Conservation (phyloP, 2,888 invertebrate genomes). For the Lithodes maja region DNA sequence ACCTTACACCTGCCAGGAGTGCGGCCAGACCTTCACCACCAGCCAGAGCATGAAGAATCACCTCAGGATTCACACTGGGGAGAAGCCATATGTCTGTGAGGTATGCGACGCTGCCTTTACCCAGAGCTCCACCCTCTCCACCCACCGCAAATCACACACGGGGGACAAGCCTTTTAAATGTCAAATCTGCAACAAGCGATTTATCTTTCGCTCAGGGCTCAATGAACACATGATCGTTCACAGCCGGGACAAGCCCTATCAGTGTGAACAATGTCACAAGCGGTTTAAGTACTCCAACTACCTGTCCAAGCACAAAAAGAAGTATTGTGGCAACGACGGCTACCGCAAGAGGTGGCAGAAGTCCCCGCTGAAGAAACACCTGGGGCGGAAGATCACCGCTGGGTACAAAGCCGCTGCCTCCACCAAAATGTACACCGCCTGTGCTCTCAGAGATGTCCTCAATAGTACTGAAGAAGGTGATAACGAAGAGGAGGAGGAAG, state of each 20-base stretch:
- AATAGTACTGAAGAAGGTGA: constrained; percentile 34
- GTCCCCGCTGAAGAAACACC: constrained; percentile 30
- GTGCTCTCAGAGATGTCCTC: background rate
- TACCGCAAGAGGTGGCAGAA: constrained; percentile 61
- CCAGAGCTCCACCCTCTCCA: constrained; percentile 65
- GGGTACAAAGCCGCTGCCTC: background rate
- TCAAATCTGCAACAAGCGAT: constrained; percentile 67
- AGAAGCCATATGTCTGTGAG: constrained; percentile 70
- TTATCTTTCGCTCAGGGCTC: constrained; percentile 62
- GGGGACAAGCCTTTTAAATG: constrained; percentile 67
- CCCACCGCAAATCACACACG: constrained; percentile 61
- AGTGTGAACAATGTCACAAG: constrained; percentile 68
- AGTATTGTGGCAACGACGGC: constrained; percentile 62
- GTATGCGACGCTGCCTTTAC: constrained; percentile 69
- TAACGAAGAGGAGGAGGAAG: constrained; percentile 50
- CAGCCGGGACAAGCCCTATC: constrained; percentile 56
- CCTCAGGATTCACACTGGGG: constrained; percentile 69
- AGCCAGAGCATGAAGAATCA: constrained; percentile 70
- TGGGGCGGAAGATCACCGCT: constrained; percentile 11
- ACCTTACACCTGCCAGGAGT: constrained; percentile 61
- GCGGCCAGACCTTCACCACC: constrained; percentile 70
- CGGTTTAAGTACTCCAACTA: constrained; percentile 62
- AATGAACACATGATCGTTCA: constrained; percentile 71
- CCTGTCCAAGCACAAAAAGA: constrained; percentile 72
- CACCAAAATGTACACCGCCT: background rate